phyloP scores from a whole-genome alignment of 2,113 vertebrate species.

The Pica pica region DNA sequence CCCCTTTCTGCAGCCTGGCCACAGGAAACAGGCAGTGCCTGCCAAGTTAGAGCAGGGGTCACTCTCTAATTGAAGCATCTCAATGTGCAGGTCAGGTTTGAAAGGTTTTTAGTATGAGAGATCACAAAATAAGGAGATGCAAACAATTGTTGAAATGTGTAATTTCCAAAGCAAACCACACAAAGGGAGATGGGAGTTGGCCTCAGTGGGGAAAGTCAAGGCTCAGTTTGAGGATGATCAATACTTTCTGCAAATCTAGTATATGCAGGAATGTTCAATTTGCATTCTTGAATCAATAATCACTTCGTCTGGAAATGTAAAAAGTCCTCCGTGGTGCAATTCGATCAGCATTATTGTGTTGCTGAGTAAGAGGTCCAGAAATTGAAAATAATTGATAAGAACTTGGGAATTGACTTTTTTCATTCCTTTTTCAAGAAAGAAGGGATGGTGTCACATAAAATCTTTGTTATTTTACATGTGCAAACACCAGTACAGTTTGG shows the following conservation, averaged over 20 bases:
- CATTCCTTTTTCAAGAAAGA: background rate
- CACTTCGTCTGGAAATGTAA: background rate
- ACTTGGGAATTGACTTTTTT: background rate
- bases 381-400: background rate
- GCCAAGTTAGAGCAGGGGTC: background rate
- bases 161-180: background rate
- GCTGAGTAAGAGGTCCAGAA: background rate
- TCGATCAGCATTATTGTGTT: too few species aligned
- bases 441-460: background rate
- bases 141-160: background rate
- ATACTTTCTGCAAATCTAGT: background rate
- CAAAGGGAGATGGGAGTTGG: background rate
- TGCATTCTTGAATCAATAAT: background rate
- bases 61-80: conserved; percentile 40
- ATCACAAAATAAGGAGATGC: background rate
- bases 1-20: background rate
- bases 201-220: background rate
- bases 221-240: background rate
- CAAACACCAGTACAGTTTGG: background rate
- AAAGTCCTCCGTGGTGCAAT: background rate
- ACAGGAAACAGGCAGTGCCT: background rate
- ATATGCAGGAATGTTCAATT: background rate
- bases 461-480: background rate
- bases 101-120: background rate
- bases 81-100: background rate